phyloP scores from a whole-genome alignment of 2,888 invertebrate species.

The Metacarcinus magister region DNA sequence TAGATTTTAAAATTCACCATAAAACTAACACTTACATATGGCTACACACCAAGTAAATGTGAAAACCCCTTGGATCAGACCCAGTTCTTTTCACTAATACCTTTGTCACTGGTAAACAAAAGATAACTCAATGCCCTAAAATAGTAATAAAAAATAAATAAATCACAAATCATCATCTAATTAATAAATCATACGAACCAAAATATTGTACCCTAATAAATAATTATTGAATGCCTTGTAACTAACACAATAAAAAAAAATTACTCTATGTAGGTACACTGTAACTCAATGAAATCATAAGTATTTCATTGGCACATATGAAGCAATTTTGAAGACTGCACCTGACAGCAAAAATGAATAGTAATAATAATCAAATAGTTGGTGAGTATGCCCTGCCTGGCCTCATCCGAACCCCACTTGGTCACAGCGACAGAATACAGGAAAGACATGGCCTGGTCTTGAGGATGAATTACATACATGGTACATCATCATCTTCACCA shows the following conservation, averaged over 20 bases:
- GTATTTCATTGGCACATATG: too few relatives aligned
- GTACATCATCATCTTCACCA: not conserved
- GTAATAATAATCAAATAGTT: not conserved
- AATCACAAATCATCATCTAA: not conserved
- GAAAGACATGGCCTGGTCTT: conserved; percentile 49
- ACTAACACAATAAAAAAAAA: not conserved
- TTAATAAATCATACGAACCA: not conserved
- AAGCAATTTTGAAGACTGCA: too few relatives aligned
- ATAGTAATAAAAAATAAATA: not conserved
- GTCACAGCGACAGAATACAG: conserved; percentile 47
- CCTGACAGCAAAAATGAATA: not conserved
- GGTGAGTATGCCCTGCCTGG: not conserved
- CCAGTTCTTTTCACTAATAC: not conserved
- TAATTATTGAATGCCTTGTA: not conserved
- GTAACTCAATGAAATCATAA: too few relatives aligned
- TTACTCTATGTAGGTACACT: too few relatives aligned
- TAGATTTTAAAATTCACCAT: not conserved
- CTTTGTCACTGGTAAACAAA: not conserved
- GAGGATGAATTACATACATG: not conserved
- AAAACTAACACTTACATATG: not conserved
- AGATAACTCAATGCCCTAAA: not conserved
- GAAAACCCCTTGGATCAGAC: not conserved
- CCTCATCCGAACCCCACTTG: not conserved
- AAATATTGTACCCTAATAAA: not conserved
- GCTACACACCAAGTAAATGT: not conserved